phyloP scores from a whole-genome alignment of 2,888 invertebrate species.

The Diploptera punctata region DNA sequence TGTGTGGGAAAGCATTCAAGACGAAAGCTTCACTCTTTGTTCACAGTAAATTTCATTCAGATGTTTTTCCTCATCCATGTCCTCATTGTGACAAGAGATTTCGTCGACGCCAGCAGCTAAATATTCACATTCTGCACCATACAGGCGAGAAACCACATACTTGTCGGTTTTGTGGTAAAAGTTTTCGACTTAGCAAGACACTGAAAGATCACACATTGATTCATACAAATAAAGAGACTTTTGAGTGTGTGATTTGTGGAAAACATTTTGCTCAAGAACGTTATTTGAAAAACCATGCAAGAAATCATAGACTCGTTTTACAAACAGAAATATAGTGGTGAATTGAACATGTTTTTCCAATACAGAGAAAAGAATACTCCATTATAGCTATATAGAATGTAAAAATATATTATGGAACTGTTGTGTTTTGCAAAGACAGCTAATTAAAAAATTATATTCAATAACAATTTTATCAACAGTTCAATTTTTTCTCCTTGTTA shows the following conservation, averaged over 20 bases:
- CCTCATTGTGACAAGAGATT: constrained; percentile 64
- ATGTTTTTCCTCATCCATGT: constrained; percentile 64
- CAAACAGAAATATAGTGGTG: constrained; percentile 1
- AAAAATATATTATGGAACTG: too few species aligned
- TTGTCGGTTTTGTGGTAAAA: constrained; percentile 29
- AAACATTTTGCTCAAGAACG: constrained; percentile 33
- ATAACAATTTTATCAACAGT: too few species aligned
- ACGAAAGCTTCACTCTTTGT: constrained; percentile 70
- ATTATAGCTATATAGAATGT: too few species aligned
- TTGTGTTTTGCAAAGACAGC: too few species aligned
- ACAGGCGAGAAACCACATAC: constrained; percentile 30
- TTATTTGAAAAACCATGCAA: constrained; percentile 31
- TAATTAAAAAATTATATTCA: too few species aligned
- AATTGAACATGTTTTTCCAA: too few species aligned
- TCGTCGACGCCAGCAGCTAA: constrained; percentile 54
- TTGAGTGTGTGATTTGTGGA: constrained; percentile 25
- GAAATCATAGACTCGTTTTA: constrained; percentile 14
- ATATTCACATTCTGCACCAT: constrained; percentile 25
- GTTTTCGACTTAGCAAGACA: constrained; percentile 29
- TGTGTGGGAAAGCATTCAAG: constrained; percentile 63
- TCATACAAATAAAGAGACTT: constrained; percentile 28
- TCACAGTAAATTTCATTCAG: constrained; percentile 65
- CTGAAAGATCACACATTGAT: constrained; percentile 29
- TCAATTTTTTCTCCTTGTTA: too few species aligned
- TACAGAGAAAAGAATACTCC: too few species aligned